phyloP scores from a whole-genome alignment of 2,113 vertebrate genomes.

The Neotoma lepida region DNA sequence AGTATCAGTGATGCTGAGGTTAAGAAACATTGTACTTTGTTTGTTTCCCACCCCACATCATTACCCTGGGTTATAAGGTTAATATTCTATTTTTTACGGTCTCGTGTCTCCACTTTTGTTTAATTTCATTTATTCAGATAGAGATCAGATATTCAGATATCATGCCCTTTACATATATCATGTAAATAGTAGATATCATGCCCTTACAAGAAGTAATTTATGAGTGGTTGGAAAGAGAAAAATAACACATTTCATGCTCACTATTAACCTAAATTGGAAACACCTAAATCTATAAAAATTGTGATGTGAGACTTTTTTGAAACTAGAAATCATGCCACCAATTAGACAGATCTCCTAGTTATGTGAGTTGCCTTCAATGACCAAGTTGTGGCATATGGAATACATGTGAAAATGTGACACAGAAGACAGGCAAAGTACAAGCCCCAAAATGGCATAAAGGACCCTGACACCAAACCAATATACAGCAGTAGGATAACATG shows the following conservation, averaged over 20 bases:
- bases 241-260: slow-evolving; percentile 40
- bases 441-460: not conserved
- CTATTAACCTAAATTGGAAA: slow-evolving; percentile 56
- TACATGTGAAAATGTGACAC: not conserved
- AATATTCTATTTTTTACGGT: not conserved
- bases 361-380: slow-evolving; percentile 11
- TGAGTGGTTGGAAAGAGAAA: slow-evolving; percentile 45
- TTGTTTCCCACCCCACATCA: not conserved
- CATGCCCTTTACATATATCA: not conserved
- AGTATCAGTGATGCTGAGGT: not conserved
- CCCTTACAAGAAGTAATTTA: not conserved
- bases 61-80: not conserved
- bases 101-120: not conserved
- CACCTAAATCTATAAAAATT: slow-evolving; percentile 25
- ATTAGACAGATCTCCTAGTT: slow-evolving; percentile 22
- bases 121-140: slow-evolving; percentile 47
- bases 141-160: not conserved
- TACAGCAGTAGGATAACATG: not conserved
- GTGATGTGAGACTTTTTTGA: not conserved
- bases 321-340: not conserved
- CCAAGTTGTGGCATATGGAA: not conserved
- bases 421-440: slow-evolving; percentile 12
- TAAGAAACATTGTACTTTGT: slow-evolving; percentile 2
- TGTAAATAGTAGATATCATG: not conserved
- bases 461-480: slow-evolving; percentile 39